Evolutionary conservation across 2,113 vertebrate genomes (phyloP).

Genomic region (Phylloscopus whistleri): DNA sequence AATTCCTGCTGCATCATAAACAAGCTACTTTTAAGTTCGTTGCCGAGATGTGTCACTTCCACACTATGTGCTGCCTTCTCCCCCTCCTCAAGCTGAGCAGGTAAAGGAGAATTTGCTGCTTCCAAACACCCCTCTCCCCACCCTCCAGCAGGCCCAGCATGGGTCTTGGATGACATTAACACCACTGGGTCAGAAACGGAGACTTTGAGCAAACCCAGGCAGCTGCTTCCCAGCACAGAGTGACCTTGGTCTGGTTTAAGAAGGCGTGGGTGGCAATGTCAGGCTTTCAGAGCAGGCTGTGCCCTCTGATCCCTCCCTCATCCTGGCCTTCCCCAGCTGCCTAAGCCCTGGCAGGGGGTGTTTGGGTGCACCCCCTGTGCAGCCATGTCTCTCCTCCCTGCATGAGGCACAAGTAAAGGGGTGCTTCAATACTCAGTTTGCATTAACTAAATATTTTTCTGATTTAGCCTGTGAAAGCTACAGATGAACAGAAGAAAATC

Average conservation of each 20-base stretch:
- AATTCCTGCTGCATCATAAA: neutral
- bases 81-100: neutral
- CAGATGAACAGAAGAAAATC: neutral
- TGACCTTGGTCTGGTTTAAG: neutral
- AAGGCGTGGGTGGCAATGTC: neutral
- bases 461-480: neutral
- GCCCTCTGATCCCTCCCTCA: neutral
- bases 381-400: neutral
- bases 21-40: neutral
- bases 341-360: neutral
- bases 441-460: neutral
- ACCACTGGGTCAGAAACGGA: neutral
- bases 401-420: neutral
- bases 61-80: neutral
- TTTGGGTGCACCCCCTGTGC: neutral
- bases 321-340: neutral
- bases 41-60: neutral
- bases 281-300: neutral
- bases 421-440: neutral
- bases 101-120: neutral
- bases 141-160: fast-evolving
- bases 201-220: neutral
- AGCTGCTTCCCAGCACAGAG: neutral
- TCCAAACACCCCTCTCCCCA: neutral
- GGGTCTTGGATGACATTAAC: neutral